Conservation (phyloP, 2,888 invertebrate species). For the Drosophila emarginata region DNA sequence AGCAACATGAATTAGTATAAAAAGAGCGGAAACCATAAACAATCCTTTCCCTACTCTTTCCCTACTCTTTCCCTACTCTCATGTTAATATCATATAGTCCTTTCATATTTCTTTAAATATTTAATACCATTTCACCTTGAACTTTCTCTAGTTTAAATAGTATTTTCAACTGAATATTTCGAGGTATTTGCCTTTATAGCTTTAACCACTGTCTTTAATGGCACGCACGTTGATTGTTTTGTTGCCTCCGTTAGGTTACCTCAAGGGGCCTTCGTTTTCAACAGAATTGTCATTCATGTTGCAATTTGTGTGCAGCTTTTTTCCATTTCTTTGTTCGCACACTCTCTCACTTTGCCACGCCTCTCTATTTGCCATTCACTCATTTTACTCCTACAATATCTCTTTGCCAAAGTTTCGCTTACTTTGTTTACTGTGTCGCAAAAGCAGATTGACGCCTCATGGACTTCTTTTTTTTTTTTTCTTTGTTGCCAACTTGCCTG, state of each 20-base stretch:
- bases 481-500: constrained; percentile 41
- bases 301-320: constrained; percentile 68
- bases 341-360: constrained; percentile 15
- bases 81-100: too few species aligned
- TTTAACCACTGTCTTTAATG: not conserved
- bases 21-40: too few species aligned
- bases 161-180: too few species aligned
- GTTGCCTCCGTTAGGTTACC: constrained; percentile 15
- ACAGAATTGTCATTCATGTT: constrained; percentile 66
- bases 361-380: constrained; percentile 13
- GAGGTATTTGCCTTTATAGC: too few species aligned
- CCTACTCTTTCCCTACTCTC: too few species aligned
- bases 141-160: too few species aligned
- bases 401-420: constrained; percentile 21
- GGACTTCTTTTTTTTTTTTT: constrained; percentile 4
- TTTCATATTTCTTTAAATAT: too few species aligned
- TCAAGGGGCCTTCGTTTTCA: constrained; percentile 11
- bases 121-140: too few species aligned
- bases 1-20: too few species aligned
- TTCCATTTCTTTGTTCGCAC: constrained; percentile 35
- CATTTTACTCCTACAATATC: constrained; percentile 12
- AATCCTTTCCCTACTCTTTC: not conserved
- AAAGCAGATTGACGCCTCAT: constrained; percentile 4
- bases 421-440: constrained; percentile 33
- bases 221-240: constrained; percentile 2